Conservation (phyloP, 2,797 vertebrate species). For the Pangasius mekongensis region DNA sequence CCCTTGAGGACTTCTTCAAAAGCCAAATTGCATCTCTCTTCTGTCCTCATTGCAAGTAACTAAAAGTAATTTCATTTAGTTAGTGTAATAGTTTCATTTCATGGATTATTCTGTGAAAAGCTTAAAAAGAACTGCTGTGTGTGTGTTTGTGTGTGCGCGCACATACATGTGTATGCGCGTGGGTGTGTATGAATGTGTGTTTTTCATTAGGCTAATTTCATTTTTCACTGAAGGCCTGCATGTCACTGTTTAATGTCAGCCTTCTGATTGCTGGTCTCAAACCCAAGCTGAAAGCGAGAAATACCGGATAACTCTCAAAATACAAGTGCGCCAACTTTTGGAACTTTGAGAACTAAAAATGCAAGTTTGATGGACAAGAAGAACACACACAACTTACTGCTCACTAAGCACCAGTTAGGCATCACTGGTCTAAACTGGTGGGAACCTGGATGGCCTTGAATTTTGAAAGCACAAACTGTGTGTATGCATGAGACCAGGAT, state of each 20-base stretch:
- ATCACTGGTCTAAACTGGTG: neutral
- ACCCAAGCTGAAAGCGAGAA: slow-evolving; percentile 7
- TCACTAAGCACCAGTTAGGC: neutral
- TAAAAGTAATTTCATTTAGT: neutral
- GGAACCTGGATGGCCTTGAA: neutral
- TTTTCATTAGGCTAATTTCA: slow-evolving; percentile 12
- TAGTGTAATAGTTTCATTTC: neutral
- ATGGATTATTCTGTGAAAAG: slow-evolving; percentile 13
- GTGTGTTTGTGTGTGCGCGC: neutral
- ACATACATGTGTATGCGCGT: neutral
- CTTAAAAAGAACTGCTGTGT: neutral
- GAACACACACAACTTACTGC: neutral
- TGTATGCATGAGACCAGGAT: neutral
- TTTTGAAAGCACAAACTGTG: neutral
- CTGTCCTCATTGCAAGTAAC: neutral
- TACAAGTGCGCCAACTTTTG: neutral
- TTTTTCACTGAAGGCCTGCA: slow-evolving; percentile 4
- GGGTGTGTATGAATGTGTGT: neutral
- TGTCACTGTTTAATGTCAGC: slow-evolving; percentile 29
- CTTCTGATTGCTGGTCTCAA: neutral
- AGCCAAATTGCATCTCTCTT: neutral
- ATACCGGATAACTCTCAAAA: neutral
- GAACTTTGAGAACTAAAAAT: neutral
- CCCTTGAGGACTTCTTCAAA: neutral
- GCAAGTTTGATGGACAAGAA: neutral